phyloP scores from a whole-genome alignment of 2,113 vertebrate genomes.

The Gymnobelideus leadbeateri region DNA sequence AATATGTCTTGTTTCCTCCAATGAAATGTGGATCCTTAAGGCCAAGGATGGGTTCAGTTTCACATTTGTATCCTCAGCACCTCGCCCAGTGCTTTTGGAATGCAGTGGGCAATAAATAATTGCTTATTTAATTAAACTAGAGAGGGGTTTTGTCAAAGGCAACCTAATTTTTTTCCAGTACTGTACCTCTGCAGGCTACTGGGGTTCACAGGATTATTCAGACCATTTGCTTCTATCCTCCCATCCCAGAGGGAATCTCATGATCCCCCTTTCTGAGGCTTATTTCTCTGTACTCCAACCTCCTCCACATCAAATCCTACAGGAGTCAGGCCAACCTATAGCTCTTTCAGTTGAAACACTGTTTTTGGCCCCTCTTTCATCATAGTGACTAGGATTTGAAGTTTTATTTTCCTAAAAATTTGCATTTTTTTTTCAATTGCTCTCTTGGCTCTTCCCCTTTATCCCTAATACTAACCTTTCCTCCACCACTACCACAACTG shows the following conservation, averaged over 20 bases:
- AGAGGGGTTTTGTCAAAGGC: background rate
- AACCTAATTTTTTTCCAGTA: background rate
- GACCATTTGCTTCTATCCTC: background rate
- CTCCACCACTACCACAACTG: background rate
- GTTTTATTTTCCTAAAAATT: background rate
- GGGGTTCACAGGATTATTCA: background rate
- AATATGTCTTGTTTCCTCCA: too few species aligned
- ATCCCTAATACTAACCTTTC: background rate
- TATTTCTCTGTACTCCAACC: background rate
- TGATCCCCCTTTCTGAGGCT: background rate
- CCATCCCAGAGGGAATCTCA: background rate
- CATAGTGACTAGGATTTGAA: background rate
- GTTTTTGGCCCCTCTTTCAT: background rate
- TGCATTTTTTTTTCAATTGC: background rate
- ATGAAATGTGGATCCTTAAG: background rate
- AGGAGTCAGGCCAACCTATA: background rate
- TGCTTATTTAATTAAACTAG: background rate
- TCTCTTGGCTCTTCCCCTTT: background rate
- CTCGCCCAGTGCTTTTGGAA: background rate
- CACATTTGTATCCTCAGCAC: background rate
- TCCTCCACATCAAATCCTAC: background rate
- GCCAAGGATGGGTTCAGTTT: background rate
- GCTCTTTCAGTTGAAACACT: background rate
- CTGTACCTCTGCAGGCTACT: background rate
- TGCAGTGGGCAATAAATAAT: background rate